Evolutionary conservation across 2,888 invertebrate genomes (phyloP).

Genomic region (Zhengitettix transpicula): DNA sequence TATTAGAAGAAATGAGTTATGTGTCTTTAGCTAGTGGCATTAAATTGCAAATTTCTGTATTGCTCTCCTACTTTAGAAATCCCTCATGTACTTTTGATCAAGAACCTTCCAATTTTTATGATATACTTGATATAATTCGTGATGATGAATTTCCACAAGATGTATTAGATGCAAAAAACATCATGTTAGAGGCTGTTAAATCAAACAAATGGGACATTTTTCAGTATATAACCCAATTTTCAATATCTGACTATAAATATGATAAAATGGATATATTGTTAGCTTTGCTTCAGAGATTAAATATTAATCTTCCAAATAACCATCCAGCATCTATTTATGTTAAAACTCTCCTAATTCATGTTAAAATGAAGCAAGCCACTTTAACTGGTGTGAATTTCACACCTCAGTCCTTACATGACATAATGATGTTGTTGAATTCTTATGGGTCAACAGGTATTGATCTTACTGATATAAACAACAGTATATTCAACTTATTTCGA

Average conservation of each 20-base stretch:
- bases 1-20: no score
- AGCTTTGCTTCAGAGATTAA: background rate
- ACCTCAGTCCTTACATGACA: background rate
- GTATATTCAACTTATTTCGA: background rate
- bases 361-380: slow-evolving; percentile 1
- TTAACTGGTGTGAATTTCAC: background rate
- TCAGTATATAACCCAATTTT: background rate
- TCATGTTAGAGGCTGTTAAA: background rate
- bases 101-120: background rate
- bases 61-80: no score
- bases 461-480: background rate
- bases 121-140: background rate
- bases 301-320: background rate
- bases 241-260: background rate
- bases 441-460: background rate
- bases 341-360: background rate
- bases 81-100: no score
- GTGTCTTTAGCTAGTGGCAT: no score
- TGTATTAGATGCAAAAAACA: background rate
- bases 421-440: background rate
- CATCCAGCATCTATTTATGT: slow-evolving; percentile 3
- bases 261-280: background rate
- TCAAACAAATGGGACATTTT: background rate
- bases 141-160: slow-evolving; percentile 1
- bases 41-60: no score